Evolutionary conservation across 1,140 invertebrate species (phyloP), one percentile per base, ranked within the genome.

Genomic region (Orussus abietinus): DNA sequence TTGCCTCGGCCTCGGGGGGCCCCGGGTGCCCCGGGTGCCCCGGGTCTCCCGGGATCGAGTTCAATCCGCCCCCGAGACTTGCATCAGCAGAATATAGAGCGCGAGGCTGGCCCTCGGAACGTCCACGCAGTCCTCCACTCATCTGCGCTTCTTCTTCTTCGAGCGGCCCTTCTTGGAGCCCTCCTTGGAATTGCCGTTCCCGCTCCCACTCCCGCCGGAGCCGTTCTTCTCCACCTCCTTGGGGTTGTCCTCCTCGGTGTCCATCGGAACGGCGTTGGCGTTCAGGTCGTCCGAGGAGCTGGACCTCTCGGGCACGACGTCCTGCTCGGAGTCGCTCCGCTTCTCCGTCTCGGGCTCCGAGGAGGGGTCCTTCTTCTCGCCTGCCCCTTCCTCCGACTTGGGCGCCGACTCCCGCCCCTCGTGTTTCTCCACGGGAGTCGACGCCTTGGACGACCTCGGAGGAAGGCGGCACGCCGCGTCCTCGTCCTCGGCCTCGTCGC

Each of bases 41-140:
- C n/a, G n/a, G n/a, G n/a, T n/a, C n/a, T n/a, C n/a, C n/a, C n/a
- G n/a, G n/a, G n/a, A n/a, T n/a, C n/a, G n/a, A n/a, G n/a, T n/a
- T n/a, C 69, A 74, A 62, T 72, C 68, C 14, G 59, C 64, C 15
- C 69, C 69, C 4, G 67, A 42, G 15, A 72, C 68, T 49, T 72
- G 69, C 71, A 74, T 70, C 4, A 74, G 48, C 17, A 74, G 55
- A 49, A 72, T 66, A 32, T 70, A 72, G 17, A 74, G 65, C 47
- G 66, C 69, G 53, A 74, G 66, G 50, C 70, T 68, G 45, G 70
- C 70, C 51, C 62, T 60, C 45, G 64, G 69, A 55, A 73, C 67
- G 51, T 73, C 66, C 60, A 73, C 62, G 53, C 70, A 72, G 55
- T 71, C 66, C 66, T 73, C 65, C 62, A 72, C 62, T 74, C 66